These are phyloP conservation scores for Danionella dracula DNA, from an alignment of 2,797 vertebrate species.

Conservation along the genomic window DNA sequence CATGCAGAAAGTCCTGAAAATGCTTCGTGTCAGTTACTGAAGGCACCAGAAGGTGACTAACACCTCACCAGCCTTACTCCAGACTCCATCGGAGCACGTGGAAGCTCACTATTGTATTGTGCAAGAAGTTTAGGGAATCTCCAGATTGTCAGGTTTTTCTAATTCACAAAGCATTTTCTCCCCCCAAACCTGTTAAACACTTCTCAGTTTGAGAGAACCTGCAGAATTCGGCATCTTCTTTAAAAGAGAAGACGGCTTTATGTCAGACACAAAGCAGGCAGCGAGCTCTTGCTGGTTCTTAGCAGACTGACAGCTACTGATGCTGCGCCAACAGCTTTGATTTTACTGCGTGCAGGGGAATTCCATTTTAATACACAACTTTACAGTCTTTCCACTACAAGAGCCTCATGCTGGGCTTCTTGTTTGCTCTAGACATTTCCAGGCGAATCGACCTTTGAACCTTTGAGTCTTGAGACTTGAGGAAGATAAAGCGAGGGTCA, in stretches of 20 bases:
- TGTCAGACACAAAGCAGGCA: background rate
- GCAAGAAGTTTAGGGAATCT: background rate
- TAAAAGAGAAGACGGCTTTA: background rate
- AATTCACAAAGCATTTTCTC: no score
- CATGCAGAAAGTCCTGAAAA: no score
- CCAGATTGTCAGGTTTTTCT: no score
- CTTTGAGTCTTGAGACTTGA: background rate
- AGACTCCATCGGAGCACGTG: background rate
- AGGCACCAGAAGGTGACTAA: no score
- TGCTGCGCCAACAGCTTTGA: background rate
- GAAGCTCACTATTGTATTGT: background rate
- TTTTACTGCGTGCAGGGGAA: background rate
- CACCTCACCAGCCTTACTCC: no score
- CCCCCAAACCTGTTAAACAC: no score
- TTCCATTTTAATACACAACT: background rate
- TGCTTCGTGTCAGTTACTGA: no score
- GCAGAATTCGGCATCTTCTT: background rate
- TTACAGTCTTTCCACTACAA: background rate
- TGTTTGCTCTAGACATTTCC: background rate
- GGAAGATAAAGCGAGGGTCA: background rate
- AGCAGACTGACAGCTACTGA: background rate
- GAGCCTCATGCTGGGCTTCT: background rate
- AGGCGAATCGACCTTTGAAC: background rate
- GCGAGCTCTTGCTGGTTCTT: background rate
- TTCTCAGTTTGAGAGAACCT: background rate